A percentile compares a stretch with the other conserved stretches of the same genome.
These are phyloP conservation scores for Cancer borealis DNA, from an alignment of 2,888 invertebrate species.

Conservation along the genomic window DNA sequence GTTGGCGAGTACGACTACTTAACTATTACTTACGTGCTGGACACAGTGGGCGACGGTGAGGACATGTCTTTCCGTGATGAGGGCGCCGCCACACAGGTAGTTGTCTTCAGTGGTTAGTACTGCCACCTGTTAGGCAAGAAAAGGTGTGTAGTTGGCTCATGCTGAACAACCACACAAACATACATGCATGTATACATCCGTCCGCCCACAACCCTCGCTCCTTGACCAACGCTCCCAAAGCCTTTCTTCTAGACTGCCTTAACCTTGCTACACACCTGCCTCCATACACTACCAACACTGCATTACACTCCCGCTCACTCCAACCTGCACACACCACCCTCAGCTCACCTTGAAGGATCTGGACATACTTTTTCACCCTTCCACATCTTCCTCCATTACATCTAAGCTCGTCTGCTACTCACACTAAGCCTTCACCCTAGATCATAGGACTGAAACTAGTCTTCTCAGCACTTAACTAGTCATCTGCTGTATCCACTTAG, in stretches of 20 bases:
- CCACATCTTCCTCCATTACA: no score
- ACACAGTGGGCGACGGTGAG: conserved; percentile 67
- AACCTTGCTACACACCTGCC: neutral
- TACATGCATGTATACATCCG: neutral
- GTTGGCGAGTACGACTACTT: neutral
- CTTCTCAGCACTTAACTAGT: no score
- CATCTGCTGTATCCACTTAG: no score
- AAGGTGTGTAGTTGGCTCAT: neutral
- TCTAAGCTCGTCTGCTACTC: no score
- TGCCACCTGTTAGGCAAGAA: conserved; percentile 54
- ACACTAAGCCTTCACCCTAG: no score
- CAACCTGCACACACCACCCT: no score
- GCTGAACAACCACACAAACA: neutral
- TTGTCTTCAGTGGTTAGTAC: conserved; percentile 17
- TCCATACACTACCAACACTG: no score
- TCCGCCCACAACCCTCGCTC: neutral
- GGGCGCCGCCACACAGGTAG: conserved; percentile 60
- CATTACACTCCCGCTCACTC: no score
- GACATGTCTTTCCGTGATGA: conserved; percentile 55
- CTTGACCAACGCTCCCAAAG: neutral
- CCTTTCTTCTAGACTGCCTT: neutral
- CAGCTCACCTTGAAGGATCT: no score
- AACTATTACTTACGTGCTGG: neutral
- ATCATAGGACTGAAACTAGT: no score
- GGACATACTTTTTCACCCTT: no score